Evolutionary conservation across 2,888 invertebrate species (phyloP), one percentile per base, ranked within the genome.

Genomic region (Drosophila mulleri): DNA sequence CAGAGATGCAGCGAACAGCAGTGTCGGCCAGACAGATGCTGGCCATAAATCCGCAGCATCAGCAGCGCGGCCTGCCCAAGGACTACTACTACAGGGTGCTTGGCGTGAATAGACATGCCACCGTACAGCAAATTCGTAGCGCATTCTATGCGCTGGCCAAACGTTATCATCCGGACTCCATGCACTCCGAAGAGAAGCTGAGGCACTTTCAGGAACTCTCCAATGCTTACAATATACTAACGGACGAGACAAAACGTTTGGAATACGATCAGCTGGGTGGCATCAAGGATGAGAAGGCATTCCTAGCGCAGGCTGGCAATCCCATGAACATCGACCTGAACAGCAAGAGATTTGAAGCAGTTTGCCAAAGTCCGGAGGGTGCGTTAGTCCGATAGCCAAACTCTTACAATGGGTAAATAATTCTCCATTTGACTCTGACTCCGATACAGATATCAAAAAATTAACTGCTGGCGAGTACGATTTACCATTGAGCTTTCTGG

Each of bases 181-280:
- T 77, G 11, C 88, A 85, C 5, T 85, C 88, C 1, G 76, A 85
- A 37, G 78, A 86, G 45, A 84, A 91, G 37, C 72, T 91, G 5
- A 90, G 91, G 32, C 89, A 89, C 44, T 92, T 92, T 73, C 98
- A 99, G 92, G 98, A 98, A 92, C 98, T 99, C 7, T 98, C 98
- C 0, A 99, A 99, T 94, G 99, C 99, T 0, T 99, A 99, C 93
- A 98, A 99, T 94, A 98, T 99, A 35, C 75, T 93, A 9, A 92
- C 92, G 9, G 99, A 99, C 94, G 97, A 98, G 26, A 94, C 94
- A 1, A 98, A 98, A 93, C 95, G 98, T 67, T 95, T 96, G 91
- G 91, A 92, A 54, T 92, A 92, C 57, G 92, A 92, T 64, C 84
- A 88, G 59, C 65, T 87, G 50, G 92, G 92, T 1, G 75, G 76